Evolutionary conservation across 2,797 vertebrate species (phyloP), one percentile per base, ranked within the genome.

Genomic region (Vespertilio murinus): DNA sequence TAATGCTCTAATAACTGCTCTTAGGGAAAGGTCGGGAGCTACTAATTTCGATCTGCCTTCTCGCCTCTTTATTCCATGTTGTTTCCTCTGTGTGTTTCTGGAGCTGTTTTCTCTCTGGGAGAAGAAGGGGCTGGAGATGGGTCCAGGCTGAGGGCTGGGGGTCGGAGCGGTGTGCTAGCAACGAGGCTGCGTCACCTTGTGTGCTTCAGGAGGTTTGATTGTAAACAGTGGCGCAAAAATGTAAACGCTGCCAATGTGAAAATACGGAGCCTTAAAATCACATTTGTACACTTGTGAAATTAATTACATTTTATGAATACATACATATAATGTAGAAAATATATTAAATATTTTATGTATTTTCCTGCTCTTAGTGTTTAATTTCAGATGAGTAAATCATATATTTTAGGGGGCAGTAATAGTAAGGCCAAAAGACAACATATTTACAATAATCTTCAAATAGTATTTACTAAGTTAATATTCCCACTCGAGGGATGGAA

Each of bases 1-100:
- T 94, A 96, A 96, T 95, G 82, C 90, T 93, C 83, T 96, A 96
- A 97, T 96, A 74, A 90, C 81, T 77, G 20, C 91, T 90, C 61
- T 84, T 54, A 77, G 81, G 70, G 17, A 79, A 59, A 82, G 91
- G 71, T 82, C 22, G 23, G 56, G 54, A 81, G 92, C 56, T 69
- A 1, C 86, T 70, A 81, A 88, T 96, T 95, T 90, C 23, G 2
- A 16, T 65, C 92, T 54, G 17, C n/a, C 52, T 84, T 91, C 71
- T 87, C 8, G 20, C 61, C 47, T 38, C 8, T 92, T 88, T 82
- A 59, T 77, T 91, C 77, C 22, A 1, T 70, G n/a, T 85, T 17
- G 25, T 25, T 42, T 73, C 54, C 45, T 49, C 61, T 84, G 4
- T 49, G 25, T 86, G 61, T 85, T 85, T 64, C 80, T 85, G 90